Evolutionary conservation across 2,797 vertebrate species (phyloP).

Genomic region (Propithecus deckenii): DNA sequence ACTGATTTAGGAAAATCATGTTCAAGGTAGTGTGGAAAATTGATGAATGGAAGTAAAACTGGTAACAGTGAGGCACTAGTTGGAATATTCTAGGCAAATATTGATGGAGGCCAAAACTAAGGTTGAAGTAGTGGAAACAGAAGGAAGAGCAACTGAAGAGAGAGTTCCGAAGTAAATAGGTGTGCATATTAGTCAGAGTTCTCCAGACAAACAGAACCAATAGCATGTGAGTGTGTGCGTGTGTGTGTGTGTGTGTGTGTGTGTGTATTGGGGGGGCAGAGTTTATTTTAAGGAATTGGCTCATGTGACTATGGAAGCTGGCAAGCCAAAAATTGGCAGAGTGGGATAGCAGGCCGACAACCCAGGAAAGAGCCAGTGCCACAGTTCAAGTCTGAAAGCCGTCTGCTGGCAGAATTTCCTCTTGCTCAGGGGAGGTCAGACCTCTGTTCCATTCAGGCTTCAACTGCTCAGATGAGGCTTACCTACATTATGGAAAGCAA

Average conservation of each 20-base stretch:
- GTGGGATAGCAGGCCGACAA: neutral
- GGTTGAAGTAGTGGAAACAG: neutral
- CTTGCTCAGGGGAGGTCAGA: neutral
- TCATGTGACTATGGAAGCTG: neutral
- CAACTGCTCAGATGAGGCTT: neutral
- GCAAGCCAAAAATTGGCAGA: neutral
- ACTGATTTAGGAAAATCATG: neutral
- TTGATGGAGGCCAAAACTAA: neutral
- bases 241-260: neutral
- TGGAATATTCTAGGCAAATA: neutral
- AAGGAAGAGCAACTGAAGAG: neutral
- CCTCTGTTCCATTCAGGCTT: neutral
- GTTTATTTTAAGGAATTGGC: neutral
- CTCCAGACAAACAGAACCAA: neutral
- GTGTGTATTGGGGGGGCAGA: no score
- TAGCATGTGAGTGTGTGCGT: neutral
- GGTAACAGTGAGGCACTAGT: neutral
- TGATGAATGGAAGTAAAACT: neutral
- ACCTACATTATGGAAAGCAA: neutral
- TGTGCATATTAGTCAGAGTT: neutral
- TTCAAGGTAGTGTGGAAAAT: neutral
- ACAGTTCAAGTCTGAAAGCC: neutral
- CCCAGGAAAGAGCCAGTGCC: neutral
- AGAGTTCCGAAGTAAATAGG: neutral
- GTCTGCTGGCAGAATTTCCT: neutral